Evolutionary conservation across 2,888 invertebrate genomes (phyloP).

Genomic region (Copidosoma aretas): DNA sequence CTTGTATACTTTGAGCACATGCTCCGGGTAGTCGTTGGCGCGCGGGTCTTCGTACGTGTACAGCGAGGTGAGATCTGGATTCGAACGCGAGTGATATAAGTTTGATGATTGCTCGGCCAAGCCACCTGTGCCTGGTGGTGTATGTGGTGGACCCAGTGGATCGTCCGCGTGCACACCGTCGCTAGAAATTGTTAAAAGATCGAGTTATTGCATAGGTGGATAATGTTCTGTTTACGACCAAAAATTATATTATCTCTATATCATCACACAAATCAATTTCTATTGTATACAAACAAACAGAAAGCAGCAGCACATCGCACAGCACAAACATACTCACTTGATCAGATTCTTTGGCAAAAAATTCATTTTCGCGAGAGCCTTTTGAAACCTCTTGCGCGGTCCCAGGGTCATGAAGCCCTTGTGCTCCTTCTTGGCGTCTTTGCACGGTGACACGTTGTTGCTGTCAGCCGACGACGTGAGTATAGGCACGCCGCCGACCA

Average conservation of each 20-base stretch:
- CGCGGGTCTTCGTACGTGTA: constrained; percentile 80
- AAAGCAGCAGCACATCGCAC: no score
- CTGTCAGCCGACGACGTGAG: constrained; percentile 52
- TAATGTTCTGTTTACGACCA: no score
- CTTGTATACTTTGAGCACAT: constrained; percentile 94
- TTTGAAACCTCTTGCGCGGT: constrained; percentile 82
- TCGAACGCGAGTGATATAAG: constrained; percentile 85
- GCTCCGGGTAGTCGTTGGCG: constrained; percentile 89
- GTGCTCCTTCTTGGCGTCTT: constrained; percentile 68
- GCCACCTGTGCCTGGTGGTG: constrained; percentile 61
- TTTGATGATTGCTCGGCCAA: constrained; percentile 68
- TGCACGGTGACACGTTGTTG: constrained; percentile 61
- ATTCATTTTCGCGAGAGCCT: constrained; percentile 88
- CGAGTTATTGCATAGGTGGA: background rate
- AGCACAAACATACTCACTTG: constrained; percentile 55
- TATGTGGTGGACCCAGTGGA: constrained; percentile 65
- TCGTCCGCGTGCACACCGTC: constrained; percentile 74
- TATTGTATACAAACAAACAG: no score
- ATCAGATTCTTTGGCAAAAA: constrained; percentile 85
- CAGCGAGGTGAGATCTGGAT: constrained; percentile 84
- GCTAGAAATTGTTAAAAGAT: constrained; percentile 51
- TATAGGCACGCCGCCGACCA: constrained; percentile 57
- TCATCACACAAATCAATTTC: no score
- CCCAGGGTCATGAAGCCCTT: constrained; percentile 87
- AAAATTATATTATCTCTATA: no score